Evolutionary conservation across 2,797 vertebrate genomes (phyloP), one percentile per base, ranked within the genome.

Genomic region (Lithobates pipiens): DNA sequence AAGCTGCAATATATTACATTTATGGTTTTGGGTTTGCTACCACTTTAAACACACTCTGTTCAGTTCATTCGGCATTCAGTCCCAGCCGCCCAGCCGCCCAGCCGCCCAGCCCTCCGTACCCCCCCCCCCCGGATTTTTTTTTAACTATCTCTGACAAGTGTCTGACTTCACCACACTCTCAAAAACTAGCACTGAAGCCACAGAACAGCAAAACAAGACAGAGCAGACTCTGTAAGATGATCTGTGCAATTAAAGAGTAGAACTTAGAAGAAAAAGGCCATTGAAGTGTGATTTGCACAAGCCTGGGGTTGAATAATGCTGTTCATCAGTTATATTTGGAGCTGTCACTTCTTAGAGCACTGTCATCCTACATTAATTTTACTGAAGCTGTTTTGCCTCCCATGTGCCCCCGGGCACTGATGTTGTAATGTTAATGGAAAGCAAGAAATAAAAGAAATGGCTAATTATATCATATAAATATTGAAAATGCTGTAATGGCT

Each of bases 291-390:
- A 88, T 89, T 89, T 89, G 86, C 57, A 81, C 86, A 89, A 80
- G 84, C 88, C 78, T 71, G 89, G 87, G 90, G 87, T 88, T 91
- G 88, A 88, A 80, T 65, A 79, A 88, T 90, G 89, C 88, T 89
- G 88, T 77, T 89, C 89, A 87, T 88, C 10, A 9, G 57, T 85
- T 92, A 89, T 91, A 91, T 92, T 92, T 92, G 90, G 87, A 90
- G 77, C 88, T 29, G n/a, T 87, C 88, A 87, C 82, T 91, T 91
- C 85, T 89, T 86, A 90, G 90, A 91, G 86, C 88, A 81, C 86
- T 92, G 89, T 88, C 91, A 91, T 82, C 82, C 88, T 90, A 88
- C 90, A 90, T 88, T 77, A 92, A 92, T 89, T 65, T 90, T 90
- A 89, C 88, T 86, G 75, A 86, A 89, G 79, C 79, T 86, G 88